Percentiles rank a stretch among this genome's conserved stretches.
Evolutionary conservation across 2,888 invertebrate genomes (phyloP).

Genomic region (Nomada ferruginata): DNA sequence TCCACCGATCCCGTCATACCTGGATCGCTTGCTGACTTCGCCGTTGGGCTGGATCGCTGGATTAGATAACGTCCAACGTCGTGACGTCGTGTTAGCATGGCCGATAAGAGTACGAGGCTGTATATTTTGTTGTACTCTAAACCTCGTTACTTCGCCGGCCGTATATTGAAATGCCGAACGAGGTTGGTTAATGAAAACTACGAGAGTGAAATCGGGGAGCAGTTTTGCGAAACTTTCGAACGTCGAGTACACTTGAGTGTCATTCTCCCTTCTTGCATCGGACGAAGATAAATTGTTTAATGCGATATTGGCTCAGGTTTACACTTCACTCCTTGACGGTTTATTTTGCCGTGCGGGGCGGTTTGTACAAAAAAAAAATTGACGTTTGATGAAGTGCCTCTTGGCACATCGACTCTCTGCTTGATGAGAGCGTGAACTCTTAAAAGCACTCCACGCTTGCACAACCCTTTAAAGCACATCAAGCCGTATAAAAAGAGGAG

Average conservation of each 20-base stretch:
- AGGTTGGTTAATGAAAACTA: background rate
- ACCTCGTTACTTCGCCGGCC: background rate
- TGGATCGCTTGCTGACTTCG: background rate
- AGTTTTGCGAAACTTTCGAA: background rate
- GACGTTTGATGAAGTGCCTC: background rate
- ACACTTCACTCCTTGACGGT: background rate
- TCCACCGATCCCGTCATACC: background rate
- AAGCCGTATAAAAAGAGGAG: background rate
- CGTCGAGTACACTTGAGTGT: background rate
- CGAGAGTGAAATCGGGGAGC: background rate
- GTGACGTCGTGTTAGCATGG: background rate
- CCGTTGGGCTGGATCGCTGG: background rate
- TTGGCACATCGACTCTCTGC: conserved; percentile 18
- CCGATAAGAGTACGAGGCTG: background rate
- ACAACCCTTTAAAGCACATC: background rate
- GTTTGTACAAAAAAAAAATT: background rate
- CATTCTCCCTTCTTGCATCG: background rate
- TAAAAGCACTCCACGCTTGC: background rate
- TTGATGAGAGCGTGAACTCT: conserved; percentile 7
- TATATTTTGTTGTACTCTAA: background rate
- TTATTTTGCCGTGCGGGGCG: background rate
- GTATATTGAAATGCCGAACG: background rate
- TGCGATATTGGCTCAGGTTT: background rate
- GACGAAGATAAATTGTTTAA: background rate
- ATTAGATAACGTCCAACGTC: background rate